phyloP scores from a whole-genome alignment of 2,888 invertebrate species.

The Brenthis ino region DNA sequence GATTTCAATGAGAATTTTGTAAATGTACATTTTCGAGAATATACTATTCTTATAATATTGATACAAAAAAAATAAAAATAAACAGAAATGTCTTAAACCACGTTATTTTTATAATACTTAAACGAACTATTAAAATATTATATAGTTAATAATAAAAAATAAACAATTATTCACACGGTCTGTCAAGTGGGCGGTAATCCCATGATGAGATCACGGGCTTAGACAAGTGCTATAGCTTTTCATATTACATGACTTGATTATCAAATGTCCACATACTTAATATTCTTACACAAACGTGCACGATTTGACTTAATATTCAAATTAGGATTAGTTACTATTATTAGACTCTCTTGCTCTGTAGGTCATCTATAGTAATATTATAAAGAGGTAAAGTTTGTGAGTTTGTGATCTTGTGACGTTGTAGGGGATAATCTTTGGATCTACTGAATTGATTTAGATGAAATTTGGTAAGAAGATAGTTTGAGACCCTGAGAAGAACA shows the following conservation, averaged over 20 bases:
- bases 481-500: no score
- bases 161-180: constrained; percentile 28
- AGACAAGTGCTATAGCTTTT: constrained; percentile 22
- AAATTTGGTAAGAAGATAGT: no score
- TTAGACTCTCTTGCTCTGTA: neutral
- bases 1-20: no score
- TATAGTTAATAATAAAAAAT: neutral
- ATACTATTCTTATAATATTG: no score
- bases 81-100: no score
- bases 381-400: no score
- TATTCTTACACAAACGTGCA: constrained; percentile 30
- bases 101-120: neutral
- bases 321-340: constrained; percentile 8
- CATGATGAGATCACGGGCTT: constrained; percentile 36
- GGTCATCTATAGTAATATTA: neutral
- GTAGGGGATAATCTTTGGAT: no score
- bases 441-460: no score
- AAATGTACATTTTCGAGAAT: no score
- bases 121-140: neutral
- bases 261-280: constrained; percentile 25
- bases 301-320: constrained; percentile 18
- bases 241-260: constrained; percentile 31
- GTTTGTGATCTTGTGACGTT: no score
- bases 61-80: no score
- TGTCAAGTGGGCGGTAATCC: constrained; percentile 45